Conservation (phyloP, 1,140 invertebrate species). For the Paralvinella palmiformis region DNA sequence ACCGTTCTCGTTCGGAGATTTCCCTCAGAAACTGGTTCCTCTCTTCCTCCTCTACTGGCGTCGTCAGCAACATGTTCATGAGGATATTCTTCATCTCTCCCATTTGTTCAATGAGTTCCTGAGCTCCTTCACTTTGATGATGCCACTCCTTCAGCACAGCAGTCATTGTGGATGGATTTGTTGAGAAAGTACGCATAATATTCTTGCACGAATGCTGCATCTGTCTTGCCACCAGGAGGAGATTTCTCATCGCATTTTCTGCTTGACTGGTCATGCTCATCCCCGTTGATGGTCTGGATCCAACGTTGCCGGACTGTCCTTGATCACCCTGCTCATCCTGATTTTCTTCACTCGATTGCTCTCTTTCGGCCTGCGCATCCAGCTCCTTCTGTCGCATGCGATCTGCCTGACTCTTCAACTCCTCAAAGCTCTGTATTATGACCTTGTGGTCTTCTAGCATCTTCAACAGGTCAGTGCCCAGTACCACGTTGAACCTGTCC, state of each 20-base stretch:
- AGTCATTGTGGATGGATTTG: conserved; percentile 37
- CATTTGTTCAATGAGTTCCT: conserved; percentile 29
- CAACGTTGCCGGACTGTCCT: conserved; percentile 16
- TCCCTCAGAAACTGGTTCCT: conserved; percentile 39
- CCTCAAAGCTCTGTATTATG: conserved; percentile 35
- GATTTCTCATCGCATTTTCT: conserved; percentile 32
- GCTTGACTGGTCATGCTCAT: conserved; percentile 5
- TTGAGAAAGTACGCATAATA: conserved; percentile 36
- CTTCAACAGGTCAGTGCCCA: conserved; percentile 36
- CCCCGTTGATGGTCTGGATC: conserved; percentile 19
- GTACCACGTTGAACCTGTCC: conserved; percentile 33
- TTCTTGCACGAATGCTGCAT: conserved; percentile 42
- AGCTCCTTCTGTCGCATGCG: conserved; percentile 2
- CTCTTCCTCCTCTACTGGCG: conserved; percentile 45
- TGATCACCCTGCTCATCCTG: conserved; percentile 22
- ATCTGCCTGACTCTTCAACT: conserved; percentile 18
- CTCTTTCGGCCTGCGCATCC: conserved; percentile 17
- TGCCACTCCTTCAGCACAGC: conserved; percentile 23
- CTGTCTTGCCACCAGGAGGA: conserved; percentile 36
- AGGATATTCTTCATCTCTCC: conserved; percentile 42
- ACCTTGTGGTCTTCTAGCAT: conserved; percentile 36
- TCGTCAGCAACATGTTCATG: conserved; percentile 41
- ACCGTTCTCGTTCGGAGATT: conserved; percentile 36
- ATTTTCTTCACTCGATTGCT: conserved; percentile 16
- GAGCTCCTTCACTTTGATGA: conserved; percentile 12